These are phyloP conservation scores for Phocoena sinus DNA, from an alignment of 2,113 vertebrate genomes.

Conservation along the genomic window DNA sequence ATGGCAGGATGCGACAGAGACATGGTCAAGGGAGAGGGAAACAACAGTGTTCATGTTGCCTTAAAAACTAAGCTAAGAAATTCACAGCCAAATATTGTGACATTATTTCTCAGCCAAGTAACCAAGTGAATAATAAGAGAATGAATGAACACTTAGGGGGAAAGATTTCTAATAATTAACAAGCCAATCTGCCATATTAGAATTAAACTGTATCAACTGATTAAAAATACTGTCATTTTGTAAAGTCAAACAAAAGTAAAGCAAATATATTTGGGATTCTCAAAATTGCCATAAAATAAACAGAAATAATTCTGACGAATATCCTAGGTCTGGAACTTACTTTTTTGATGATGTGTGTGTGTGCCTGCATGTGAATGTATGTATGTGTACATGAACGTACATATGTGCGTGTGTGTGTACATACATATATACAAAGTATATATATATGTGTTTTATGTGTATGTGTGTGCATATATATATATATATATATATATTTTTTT, in stretches of 20 bases:
- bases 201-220: slow-evolving; percentile 16
- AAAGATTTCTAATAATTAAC: slow-evolving; percentile 43
- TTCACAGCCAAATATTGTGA: slow-evolving; percentile 2
- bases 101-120: slow-evolving; percentile 58
- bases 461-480: fast-evolving
- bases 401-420: neutral
- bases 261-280: neutral
- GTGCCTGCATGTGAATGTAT: neutral
- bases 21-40: neutral
- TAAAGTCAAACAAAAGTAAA: slow-evolving; percentile 29
- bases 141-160: neutral
- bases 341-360: neutral
- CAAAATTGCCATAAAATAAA: slow-evolving; percentile 24
- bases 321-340: neutral
- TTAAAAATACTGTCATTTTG: slow-evolving; percentile 11
- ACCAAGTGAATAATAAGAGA: neutral
- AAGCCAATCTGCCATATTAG: neutral
- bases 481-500: neutral
- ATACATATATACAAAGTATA: neutral
- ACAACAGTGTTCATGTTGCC: neutral
- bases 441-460: neutral
- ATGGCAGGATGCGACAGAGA: neutral
- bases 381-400: neutral
- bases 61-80: slow-evolving; percentile 5
- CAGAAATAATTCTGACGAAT: slow-evolving; percentile 8